Evolutionary conservation across 2,113 vertebrate species (phyloP).

Genomic region (Pluvianellus socialis): DNA sequence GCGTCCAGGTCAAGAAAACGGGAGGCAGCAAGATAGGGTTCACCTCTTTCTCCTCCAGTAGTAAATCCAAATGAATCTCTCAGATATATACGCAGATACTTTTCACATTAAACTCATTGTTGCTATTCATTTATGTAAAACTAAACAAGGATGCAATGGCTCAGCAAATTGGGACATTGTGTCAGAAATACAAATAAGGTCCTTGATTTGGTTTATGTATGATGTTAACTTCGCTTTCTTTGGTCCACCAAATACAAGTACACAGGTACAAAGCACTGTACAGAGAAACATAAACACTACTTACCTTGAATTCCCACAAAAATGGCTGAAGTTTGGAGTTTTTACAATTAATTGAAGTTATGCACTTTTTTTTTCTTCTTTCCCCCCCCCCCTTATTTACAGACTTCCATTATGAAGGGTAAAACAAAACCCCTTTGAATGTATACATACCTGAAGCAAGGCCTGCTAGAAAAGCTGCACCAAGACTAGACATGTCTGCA

Average conservation of each 20-base stretch:
- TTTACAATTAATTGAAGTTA: background rate
- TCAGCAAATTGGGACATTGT: background rate
- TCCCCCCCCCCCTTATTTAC: background rate
- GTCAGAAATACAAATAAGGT: background rate
- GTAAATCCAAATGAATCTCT: background rate
- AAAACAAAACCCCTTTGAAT: background rate
- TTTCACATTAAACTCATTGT: background rate
- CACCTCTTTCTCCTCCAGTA: background rate
- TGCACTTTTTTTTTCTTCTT: background rate
- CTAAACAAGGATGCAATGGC: background rate
- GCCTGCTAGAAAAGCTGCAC: constrained; percentile 91
- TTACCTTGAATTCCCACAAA: background rate
- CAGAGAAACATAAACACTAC: background rate
- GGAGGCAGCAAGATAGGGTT: background rate
- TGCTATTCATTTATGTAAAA: background rate
- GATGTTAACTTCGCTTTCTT: background rate
- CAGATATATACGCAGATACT: background rate
- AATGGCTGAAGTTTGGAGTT: background rate
- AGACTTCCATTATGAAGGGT: background rate
- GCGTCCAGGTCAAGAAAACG: background rate
- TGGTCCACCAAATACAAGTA: background rate
- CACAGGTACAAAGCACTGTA: background rate
- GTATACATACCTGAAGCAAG: constrained; percentile 84
- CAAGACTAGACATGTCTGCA: constrained; percentile 91
- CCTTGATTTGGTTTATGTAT: background rate